These are phyloP conservation scores for Spongilla lacustris DNA, from an alignment of 37 sponge, comb jelly and placozoan genomes.

Conservation along the genomic window DNA sequence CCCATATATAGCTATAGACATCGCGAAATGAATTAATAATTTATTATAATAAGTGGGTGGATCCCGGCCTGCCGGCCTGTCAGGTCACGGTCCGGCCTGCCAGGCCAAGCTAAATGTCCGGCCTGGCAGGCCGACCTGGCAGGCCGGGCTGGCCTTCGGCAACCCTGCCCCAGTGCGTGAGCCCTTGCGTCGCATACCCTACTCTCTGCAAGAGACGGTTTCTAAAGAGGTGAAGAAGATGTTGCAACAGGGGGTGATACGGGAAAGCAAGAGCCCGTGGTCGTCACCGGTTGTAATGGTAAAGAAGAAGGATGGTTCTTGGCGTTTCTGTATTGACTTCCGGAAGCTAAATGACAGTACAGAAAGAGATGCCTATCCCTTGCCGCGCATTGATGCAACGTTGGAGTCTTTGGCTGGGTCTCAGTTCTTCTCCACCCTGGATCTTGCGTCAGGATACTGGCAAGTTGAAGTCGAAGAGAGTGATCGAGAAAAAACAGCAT, in stretches of 20 bases:
- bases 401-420: slow-evolving; percentile 14
- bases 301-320: slow-evolving; percentile 32
- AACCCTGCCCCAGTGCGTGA: no score
- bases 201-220: neutral
- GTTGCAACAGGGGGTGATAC: slow-evolving; percentile 14
- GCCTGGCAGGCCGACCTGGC: no score
- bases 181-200: slow-evolving; percentile 14
- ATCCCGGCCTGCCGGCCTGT: no score
- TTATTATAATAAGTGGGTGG: no score
- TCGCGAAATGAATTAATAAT: no score
- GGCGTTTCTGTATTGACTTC: slow-evolving; percentile 45
- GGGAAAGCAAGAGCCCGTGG: slow-evolving; percentile 8
- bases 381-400: slow-evolving; percentile 31
- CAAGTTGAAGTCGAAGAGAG: slow-evolving; percentile 16
- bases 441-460: slow-evolving; percentile 50
- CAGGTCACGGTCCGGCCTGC: no score
- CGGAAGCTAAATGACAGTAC: slow-evolving; percentile 20
- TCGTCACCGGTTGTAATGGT: slow-evolving; percentile 18
- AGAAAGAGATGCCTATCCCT: slow-evolving; percentile 23
- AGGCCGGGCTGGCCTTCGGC: no score
- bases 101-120: no score
- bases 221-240: slow-evolving; percentile 4
- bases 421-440: slow-evolving; percentile 23
- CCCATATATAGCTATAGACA: no score
- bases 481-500: slow-evolving; percentile 34